A percentile compares a stretch with the other conserved stretches of the same genome.
These are phyloP conservation scores for Plectrocnemia conspersa DNA, from an alignment of 1,140 invertebrate species.

Conservation along the genomic window DNA sequence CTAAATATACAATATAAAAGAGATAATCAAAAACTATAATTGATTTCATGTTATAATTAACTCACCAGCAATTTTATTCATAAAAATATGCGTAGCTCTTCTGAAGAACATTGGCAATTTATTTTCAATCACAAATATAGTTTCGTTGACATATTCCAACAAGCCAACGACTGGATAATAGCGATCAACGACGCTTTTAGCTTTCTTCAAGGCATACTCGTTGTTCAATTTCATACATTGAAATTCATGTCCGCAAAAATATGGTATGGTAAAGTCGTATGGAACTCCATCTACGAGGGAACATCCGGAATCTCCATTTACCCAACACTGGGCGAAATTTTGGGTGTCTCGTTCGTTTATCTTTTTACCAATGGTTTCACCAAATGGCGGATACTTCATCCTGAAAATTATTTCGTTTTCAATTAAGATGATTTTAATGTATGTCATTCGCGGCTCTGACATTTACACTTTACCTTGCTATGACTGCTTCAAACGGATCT, in stretches of 20 bases:
- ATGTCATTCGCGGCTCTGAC: too few species aligned
- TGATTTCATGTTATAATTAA: conserved; percentile 17
- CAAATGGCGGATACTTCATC: conserved; percentile 45
- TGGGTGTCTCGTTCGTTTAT: conserved; percentile 2
- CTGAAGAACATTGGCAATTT: conserved; percentile 58
- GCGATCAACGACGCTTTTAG: conserved; percentile 60
- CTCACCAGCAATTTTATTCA: conserved; percentile 54
- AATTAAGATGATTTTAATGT: too few species aligned
- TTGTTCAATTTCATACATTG: conserved; percentile 60
- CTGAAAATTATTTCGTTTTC: conserved; percentile 9
- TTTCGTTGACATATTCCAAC: conserved; percentile 60
- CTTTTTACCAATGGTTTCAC: conserved; percentile 34
- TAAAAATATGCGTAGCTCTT: conserved; percentile 53
- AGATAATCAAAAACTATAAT: neutral
- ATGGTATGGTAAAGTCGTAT: conserved; percentile 55
- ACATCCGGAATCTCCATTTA: conserved; percentile 40
- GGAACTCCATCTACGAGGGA: conserved; percentile 40
- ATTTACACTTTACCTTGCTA: conserved; percentile 42
- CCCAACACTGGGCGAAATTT: conserved; percentile 25
- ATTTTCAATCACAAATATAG: conserved; percentile 55
- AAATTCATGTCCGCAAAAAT: conserved; percentile 63
- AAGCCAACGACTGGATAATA: conserved; percentile 64
- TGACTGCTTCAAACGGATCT: conserved; percentile 53
- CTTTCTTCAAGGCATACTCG: conserved; percentile 57
- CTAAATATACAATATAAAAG: conserved; percentile 14